Base-by-base conservation (phyloP, 1,140 invertebrate species). In the Drosophila bifasciata region DNA sequence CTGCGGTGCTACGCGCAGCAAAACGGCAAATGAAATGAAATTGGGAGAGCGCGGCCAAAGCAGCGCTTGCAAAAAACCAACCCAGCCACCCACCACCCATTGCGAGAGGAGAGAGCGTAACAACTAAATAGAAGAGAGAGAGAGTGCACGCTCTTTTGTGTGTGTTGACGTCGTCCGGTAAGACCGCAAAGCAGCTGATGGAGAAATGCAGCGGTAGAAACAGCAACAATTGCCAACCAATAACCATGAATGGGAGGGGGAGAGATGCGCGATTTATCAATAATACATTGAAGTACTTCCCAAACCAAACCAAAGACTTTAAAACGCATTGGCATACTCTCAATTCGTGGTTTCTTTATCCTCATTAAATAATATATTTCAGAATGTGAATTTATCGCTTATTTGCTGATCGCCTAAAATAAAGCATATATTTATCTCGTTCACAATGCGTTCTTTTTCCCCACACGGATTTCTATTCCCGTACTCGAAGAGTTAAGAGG, bases 21-120 rank as follows among this genome's bases (percentile, higher is more conserved):
- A 69, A 69, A 61, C 62, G 57, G 86, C 77, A 85, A 86, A 85
- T 68, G 81, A 85, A 79, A 84, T 71, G 49, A 61, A 51, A 52
- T 48, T 51, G 11, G 66, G 67, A 72, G 57, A 83, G 74, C 60
- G 57, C 46, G 43, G n/a, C 45, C 62, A 59, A 50, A 53, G 44
- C 40, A 55, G 5, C 25, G 15, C 49, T 51, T 51, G 28, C 49
- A 17, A 51, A 39, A 51, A 51, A 51, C 28, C 28, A 36, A 6
- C 9, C 28, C 16, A 11, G 15, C 28, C 23, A 2, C 8, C 28
- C 13, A 6, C 49, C 13, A 51, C 15, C 32, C 25, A 51, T 25
- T 15, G 15, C 28, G 8, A 50, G 39, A 5, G 23, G 25, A 45
- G 43, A 39, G 45, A 59, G 39, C 21, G 15, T 6, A 1, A 5